Percentiles rank a stretch among this genome's conserved stretches.
These are phyloP conservation scores for Sebastes nivosus DNA, from an alignment of 2,797 vertebrate species.

Conservation along the genomic window DNA sequence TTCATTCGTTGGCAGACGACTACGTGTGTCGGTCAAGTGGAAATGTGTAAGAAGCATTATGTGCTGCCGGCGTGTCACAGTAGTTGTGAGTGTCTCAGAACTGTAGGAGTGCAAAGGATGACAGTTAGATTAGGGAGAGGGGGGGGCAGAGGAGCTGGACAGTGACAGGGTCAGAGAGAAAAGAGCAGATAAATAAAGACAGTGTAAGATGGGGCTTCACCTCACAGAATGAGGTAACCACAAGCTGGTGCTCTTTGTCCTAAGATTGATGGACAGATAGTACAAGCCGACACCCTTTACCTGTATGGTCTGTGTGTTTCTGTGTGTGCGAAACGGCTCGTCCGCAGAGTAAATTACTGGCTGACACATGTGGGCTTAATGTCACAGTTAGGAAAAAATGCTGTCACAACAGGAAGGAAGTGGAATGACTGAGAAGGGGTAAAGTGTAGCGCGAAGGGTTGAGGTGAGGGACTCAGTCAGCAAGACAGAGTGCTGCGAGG, in stretches of 20 bases:
- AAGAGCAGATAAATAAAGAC: constrained; percentile 23
- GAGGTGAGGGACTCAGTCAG: constrained; percentile 15
- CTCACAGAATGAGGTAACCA: constrained; percentile 33
- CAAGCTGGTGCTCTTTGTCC: constrained; percentile 24
- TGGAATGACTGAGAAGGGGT: constrained; percentile 10
- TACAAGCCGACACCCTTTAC: constrained; percentile 15
- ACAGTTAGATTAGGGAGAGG: neutral
- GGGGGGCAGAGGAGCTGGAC: neutral
- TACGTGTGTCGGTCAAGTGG: neutral
- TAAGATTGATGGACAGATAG: constrained; percentile 22
- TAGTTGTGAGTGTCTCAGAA: neutral
- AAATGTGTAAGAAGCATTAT: neutral
- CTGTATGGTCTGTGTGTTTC: constrained; percentile 1
- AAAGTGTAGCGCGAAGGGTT: neutral
- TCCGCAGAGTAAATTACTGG: constrained; percentile 38
- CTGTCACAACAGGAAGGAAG: constrained; percentile 40
- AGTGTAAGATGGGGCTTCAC: constrained; percentile 18
- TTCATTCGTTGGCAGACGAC: constrained; percentile 12
- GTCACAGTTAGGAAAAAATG: constrained; percentile 39
- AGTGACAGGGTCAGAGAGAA: constrained; percentile 16
- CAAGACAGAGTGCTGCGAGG: neutral
- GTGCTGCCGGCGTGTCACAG: neutral
- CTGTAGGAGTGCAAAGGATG: neutral
- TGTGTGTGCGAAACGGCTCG: neutral
- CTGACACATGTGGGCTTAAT: constrained; percentile 40